phyloP scores from a whole-genome alignment of 2,888 invertebrate species.

The Rutpela maculata region DNA sequence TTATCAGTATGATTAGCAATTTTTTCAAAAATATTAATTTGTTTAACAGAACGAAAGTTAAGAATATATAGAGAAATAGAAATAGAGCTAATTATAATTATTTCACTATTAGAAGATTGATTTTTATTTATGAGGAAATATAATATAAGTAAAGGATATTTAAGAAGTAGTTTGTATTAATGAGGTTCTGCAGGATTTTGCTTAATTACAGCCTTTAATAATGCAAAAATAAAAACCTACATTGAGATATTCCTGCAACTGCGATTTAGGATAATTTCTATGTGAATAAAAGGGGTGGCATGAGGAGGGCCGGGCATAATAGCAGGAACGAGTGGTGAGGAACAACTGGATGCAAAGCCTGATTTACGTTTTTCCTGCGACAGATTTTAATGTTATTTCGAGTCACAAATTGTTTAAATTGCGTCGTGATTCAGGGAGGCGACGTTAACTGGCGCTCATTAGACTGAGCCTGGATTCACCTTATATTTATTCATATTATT shows the following conservation, averaged over 20 bases:
- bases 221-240: not conserved
- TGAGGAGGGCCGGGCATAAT: constrained; percentile 25
- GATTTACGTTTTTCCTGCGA: constrained; percentile 75
- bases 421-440: constrained; percentile 75
- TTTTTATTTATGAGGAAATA: too few species aligned
- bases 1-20: too few species aligned
- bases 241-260: constrained; percentile 7
- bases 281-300: constrained; percentile 28
- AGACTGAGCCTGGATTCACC: constrained; percentile 72
- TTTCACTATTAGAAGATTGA: too few species aligned
- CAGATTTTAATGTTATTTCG: constrained; percentile 76
- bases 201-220: not conserved
- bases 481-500: constrained; percentile 75
- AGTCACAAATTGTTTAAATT: constrained; percentile 77
- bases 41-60: too few species aligned
- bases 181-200: not conserved
- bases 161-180: not conserved
- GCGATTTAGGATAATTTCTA: constrained; percentile 10
- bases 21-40: too few species aligned
- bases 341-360: constrained; percentile 73
- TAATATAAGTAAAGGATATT: not conserved
- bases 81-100: too few species aligned
- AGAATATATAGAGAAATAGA: too few species aligned
- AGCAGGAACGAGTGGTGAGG: constrained; percentile 59
- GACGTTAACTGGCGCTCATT: constrained; percentile 75